Evolutionary conservation across 2,888 invertebrate genomes (phyloP).

Genomic region (Zelleria hepariella): DNA sequence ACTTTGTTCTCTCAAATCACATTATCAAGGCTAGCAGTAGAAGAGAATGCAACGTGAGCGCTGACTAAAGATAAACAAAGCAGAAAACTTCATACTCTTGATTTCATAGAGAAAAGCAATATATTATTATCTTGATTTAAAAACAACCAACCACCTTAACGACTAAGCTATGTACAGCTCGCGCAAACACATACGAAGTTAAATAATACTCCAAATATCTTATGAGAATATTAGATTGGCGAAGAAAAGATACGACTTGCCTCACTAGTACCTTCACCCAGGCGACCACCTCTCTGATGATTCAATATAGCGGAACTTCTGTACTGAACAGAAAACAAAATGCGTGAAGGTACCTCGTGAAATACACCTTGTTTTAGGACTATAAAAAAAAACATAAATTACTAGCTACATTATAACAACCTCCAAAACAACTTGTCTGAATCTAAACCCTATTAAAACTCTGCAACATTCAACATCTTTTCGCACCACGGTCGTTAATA

Average conservation of each 20-base stretch:
- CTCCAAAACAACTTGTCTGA: constrained; percentile 50
- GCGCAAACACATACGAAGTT: constrained; percentile 33
- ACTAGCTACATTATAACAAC: constrained; percentile 45
- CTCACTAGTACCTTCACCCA: constrained; percentile 9
- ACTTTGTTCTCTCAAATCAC: constrained; percentile 66
- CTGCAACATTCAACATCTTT: constrained; percentile 69
- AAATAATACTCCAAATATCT: constrained; percentile 17
- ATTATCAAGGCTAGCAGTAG: constrained; percentile 38
- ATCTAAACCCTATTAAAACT: constrained; percentile 64
- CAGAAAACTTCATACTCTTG: background rate
- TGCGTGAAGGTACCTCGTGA: constrained; percentile 1
- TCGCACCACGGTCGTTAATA: constrained; percentile 63
- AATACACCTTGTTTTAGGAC: constrained; percentile 17
- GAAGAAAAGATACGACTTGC: constrained; percentile 12
- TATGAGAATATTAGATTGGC: background rate
- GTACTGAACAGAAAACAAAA: background rate
- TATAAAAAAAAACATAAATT: constrained; percentile 36
- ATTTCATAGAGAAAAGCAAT: constrained; percentile 36
- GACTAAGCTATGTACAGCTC: constrained; percentile 49
- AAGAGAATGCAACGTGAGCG: constrained; percentile 16
- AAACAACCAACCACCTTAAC: constrained; percentile 59
- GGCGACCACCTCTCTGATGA: background rate
- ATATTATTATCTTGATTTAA: constrained; percentile 49
- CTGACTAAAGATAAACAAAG: background rate
- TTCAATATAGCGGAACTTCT: no score